Conservation (phyloP, 1,140 invertebrate species). For the Drosophila nigromelanica region DNA sequence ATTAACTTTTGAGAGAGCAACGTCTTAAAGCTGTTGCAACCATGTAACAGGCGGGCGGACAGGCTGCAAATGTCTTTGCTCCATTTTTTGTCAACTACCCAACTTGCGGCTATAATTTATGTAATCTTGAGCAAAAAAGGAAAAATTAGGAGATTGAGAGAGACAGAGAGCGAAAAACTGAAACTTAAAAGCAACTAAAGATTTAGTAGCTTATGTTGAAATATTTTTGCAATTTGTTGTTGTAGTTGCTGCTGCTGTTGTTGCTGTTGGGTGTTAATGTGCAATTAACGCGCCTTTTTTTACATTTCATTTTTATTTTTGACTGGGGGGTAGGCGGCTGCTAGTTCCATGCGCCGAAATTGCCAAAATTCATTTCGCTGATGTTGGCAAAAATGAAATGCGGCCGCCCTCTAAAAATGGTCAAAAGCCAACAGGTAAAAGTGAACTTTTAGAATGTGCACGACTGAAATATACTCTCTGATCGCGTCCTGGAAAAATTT, state of each 20-base stretch:
- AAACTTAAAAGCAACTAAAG: constrained; percentile 38
- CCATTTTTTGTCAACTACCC: constrained; percentile 15
- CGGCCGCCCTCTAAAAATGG: constrained; percentile 20
- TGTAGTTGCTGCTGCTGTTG: background rate
- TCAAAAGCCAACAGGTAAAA: background rate
- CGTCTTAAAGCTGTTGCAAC: constrained; percentile 3
- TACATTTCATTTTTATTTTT: background rate
- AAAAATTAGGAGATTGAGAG: constrained; percentile 1
- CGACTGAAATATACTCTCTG: background rate
- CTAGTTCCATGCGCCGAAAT: constrained; percentile 8
- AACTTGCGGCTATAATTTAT: constrained; percentile 64
- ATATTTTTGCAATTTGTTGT: constrained; percentile 40
- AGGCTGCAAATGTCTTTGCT: constrained; percentile 14
- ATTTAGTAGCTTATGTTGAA: constrained; percentile 64
- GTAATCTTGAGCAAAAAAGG: constrained; percentile 65
- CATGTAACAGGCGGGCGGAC: background rate
- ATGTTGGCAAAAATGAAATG: constrained; percentile 37
- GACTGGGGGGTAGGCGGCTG: background rate
- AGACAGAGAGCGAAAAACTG: background rate
- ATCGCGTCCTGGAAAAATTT: too few relatives aligned
- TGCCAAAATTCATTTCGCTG: constrained; percentile 28
- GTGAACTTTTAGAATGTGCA: background rate
- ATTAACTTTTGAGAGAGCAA: constrained; percentile 51
- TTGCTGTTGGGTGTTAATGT: constrained; percentile 59
- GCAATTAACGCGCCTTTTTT: constrained; percentile 56